Conservation (phyloP, 2,113 vertebrate genomes). For the Colinus virginianus region DNA sequence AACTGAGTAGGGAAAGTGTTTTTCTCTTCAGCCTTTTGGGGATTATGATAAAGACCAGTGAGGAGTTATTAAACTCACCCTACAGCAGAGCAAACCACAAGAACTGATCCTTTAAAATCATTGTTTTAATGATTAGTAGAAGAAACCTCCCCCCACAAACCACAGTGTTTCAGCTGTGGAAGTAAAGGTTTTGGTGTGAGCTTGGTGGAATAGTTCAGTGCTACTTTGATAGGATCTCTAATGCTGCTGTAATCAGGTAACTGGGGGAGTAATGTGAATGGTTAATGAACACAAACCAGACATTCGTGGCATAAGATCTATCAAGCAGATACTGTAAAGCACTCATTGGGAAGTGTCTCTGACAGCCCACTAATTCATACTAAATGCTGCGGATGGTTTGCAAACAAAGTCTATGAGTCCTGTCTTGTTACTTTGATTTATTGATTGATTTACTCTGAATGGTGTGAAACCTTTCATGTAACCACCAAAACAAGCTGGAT, state of each 20-base stretch:
- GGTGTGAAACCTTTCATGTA: conserved; percentile 19
- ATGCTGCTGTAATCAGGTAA: conserved; percentile 7
- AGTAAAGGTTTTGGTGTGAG: background rate
- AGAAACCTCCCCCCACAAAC: background rate
- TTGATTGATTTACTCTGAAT: conserved; percentile 18
- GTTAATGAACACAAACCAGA: background rate
- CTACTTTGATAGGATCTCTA: background rate
- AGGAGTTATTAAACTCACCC: background rate
- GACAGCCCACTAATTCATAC: conserved; percentile 35
- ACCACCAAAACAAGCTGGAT: conserved; percentile 17
- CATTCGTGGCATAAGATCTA: background rate
- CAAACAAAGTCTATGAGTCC: conserved; percentile 3
- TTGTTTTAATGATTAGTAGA: background rate
- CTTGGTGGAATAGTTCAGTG: background rate
- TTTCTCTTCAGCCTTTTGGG: background rate
- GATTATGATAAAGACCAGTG: background rate
- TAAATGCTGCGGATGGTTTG: conserved; percentile 18
- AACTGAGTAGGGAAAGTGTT: background rate
- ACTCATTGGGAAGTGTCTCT: background rate
- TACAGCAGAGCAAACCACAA: background rate
- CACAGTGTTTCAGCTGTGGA: background rate
- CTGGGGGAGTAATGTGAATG: background rate
- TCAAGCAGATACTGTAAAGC: background rate
- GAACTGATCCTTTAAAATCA: background rate
- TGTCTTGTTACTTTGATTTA: conserved; percentile 24